These are phyloP conservation scores for Anas capensis DNA, from an alignment of 2,797 vertebrate species.

Conservation along the genomic window DNA sequence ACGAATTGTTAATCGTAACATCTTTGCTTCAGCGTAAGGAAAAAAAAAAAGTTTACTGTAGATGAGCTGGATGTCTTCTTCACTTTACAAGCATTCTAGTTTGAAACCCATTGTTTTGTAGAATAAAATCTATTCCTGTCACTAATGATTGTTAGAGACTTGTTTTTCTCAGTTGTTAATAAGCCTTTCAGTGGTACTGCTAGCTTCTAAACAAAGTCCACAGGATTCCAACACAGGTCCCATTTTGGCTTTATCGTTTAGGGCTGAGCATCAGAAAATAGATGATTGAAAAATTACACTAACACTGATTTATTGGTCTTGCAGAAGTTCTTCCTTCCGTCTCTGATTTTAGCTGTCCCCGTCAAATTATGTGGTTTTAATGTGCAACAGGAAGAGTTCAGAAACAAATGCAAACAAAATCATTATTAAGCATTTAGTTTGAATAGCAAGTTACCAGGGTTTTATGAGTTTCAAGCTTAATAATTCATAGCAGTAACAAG, in stretches of 20 bases:
- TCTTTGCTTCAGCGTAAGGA: not conserved
- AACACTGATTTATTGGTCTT: not conserved
- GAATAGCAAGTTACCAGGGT: not conserved
- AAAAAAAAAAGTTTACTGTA: not conserved
- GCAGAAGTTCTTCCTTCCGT: not conserved
- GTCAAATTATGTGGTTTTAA: not conserved
- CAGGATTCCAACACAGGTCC: not conserved
- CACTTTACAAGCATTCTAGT: not conserved
- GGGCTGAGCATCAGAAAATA: not conserved
- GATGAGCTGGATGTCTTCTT: not conserved
- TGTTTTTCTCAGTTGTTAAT: fast-evolving
- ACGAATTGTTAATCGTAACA: not conserved
- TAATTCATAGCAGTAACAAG: not conserved
- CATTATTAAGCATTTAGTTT: fast-evolving
- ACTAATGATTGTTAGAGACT: not conserved
- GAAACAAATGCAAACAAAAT: not conserved
- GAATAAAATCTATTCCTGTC: fast-evolving
- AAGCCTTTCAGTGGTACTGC: not conserved
- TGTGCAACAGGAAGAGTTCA: not conserved
- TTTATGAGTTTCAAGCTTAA: fast-evolving
- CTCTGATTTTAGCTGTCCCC: not conserved
- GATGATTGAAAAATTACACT: fast-evolving
- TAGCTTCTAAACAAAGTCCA: not conserved
- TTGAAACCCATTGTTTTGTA: not conserved
- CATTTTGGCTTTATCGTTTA: not conserved